Conservation (phyloP, 2,797 vertebrate genomes). For the Rhincodon typus region DNA sequence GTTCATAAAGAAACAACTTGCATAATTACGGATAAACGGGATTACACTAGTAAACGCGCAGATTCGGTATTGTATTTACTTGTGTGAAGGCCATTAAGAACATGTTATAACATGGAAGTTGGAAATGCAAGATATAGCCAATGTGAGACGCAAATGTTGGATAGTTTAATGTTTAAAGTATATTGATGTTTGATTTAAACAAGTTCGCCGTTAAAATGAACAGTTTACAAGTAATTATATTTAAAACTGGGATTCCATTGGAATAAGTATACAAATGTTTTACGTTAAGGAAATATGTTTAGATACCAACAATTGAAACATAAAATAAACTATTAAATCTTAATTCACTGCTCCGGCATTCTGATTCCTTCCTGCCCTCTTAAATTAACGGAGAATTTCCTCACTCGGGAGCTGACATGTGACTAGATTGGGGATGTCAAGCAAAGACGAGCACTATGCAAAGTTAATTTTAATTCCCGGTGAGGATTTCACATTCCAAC, state of each 20-base stretch:
- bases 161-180: neutral
- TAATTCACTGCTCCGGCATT: slow-evolving; percentile 48
- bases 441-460: slow-evolving; percentile 69
- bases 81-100: neutral
- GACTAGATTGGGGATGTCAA: slow-evolving; percentile 67
- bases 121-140: neutral
- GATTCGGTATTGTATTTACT: neutral
- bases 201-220: neutral
- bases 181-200: neutral
- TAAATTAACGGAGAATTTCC: slow-evolving; percentile 65
- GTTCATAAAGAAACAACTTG: neutral
- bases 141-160: neutral
- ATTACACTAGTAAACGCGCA: neutral
- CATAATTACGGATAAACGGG: neutral
- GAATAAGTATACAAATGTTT: neutral
- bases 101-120: neutral
- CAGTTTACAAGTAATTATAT: neutral
- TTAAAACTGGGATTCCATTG: neutral
- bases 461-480: slow-evolving; percentile 93
- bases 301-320: slow-evolving; percentile 61
- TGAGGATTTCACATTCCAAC: slow-evolving; percentile 73
- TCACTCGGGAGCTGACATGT: slow-evolving; percentile 64
- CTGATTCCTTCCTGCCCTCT: slow-evolving; percentile 66
- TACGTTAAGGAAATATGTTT: slow-evolving; percentile 68
- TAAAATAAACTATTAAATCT: slow-evolving; percentile 61